Evolutionary conservation across 1,140 invertebrate genomes (phyloP), one percentile per base, ranked within the genome.

Genomic region (Dryas iulia): DNA sequence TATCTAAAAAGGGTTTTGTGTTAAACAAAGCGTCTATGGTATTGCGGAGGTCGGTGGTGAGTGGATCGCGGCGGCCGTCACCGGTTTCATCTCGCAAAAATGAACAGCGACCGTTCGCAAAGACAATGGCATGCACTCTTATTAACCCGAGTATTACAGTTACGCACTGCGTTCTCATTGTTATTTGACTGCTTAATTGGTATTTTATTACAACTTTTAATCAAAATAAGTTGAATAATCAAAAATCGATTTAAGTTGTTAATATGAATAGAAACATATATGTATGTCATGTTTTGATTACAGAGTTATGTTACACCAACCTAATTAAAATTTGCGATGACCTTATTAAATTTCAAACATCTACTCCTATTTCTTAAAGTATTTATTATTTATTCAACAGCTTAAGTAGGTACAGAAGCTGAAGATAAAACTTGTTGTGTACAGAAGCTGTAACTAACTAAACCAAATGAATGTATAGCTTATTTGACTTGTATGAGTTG

Each of bases 51-150:
- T 66, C 72, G 70, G 47, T 31, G 12, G 6, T 2, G 6, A 18
- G 60, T 23, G 21, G 72, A 33, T 58, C n/a, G 11, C 5, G 25
- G 58, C 77, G 71, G 78, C 28, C 59, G 23, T 12, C 54, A 60
- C 72, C 73, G 62, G 80, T 56, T 75, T 8, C 21, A 35, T 64
- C 68, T 70, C 62, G 62, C 62, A 39, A 70, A 69, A 59, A 60
- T 60, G 23, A 70, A 53, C 59, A 18, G 21, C 56, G 53, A 26
- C 30, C 66, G 23, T 21, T 12, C 30, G 64, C 69, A 57, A 69
- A 54, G 57, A 59, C 73, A 67, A 74, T 72, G 70, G 71, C 70
- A 77, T 86, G 80, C 82, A 79, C 73, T 82, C 76, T 78, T 72
- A 81, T 84, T 84, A 83, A 79, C 71, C 71, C 72, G 66, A 58